Conservation (phyloP, 2,888 invertebrate species). For the Galerucella pusilla region DNA sequence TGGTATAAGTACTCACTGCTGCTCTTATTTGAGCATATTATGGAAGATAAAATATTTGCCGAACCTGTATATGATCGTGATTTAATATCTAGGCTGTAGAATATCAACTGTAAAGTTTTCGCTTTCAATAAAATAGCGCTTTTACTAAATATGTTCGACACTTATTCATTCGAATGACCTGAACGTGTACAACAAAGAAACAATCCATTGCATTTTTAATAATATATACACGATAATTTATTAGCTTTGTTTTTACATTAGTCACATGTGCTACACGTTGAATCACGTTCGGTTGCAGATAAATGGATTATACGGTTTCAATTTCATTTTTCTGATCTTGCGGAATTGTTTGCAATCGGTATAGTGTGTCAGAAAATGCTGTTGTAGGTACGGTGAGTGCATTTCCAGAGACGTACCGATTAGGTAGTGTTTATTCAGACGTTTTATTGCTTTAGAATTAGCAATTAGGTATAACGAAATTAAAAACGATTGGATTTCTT, state of each 20-base stretch:
- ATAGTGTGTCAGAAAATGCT: constrained; percentile 6
- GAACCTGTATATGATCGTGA: not conserved
- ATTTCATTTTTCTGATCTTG: constrained; percentile 13
- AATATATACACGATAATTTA: constrained; percentile 7
- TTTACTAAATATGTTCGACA: constrained; percentile 3
- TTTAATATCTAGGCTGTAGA: not conserved
- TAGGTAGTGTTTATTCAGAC: not conserved
- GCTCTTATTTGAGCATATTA: no score
- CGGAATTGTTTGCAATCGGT: not conserved
- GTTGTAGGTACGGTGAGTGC: not conserved
- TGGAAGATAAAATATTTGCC: no score
- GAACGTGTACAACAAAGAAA: constrained; percentile 18
- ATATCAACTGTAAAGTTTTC: not conserved
- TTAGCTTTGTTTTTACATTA: constrained; percentile 12
- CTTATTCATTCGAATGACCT: constrained; percentile 7
- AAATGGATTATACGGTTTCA: constrained; percentile 18
- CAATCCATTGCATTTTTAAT: constrained; percentile 16
- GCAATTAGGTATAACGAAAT: no score
- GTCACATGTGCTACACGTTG: constrained; percentile 10
- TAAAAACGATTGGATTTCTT: no score
- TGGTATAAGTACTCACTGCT: no score
- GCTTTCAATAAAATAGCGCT: not conserved
- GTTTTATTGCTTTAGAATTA: no score
- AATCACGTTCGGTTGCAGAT: constrained; percentile 20
- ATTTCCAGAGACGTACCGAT: not conserved